phyloP scores from a whole-genome alignment of 2,113 vertebrate species.

The Microcebus murinus region DNA sequence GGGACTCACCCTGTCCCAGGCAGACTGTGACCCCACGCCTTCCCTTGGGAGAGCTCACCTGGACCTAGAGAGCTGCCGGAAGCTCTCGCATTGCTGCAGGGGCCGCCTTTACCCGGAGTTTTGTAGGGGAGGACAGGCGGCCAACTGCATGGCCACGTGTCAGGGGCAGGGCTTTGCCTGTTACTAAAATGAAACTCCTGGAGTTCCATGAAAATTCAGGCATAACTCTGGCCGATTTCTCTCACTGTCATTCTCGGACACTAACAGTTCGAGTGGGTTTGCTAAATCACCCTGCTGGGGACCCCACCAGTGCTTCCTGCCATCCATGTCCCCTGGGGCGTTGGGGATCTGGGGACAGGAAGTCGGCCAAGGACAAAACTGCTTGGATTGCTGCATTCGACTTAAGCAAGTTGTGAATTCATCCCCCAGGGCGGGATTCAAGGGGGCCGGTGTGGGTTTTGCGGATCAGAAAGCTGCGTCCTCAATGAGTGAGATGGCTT shows the following conservation, averaged over 20 bases:
- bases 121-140: neutral
- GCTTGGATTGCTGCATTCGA: neutral
- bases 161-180: neutral
- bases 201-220: neutral
- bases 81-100: neutral
- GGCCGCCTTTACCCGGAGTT: neutral
- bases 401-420: neutral
- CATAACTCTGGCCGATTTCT: neutral
- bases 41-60: neutral
- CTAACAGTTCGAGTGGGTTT: neutral
- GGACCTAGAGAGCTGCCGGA: too few relatives aligned
- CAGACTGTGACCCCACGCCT: neutral
- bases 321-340: rapidly evolving
- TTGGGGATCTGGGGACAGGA: neutral
- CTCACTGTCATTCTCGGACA: neutral
- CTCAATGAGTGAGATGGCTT: neutral
- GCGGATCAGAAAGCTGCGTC: neutral
- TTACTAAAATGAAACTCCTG: neutral
- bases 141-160: neutral
- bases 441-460: neutral
- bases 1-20: neutral
- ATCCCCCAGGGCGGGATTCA: neutral
- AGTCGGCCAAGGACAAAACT: neutral
- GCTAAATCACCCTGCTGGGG: neutral
- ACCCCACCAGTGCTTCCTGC: neutral